These are phyloP conservation scores for Geodia barretti DNA, from an alignment of 37 sponge, comb jelly and placozoan species.

Conservation along the genomic window DNA sequence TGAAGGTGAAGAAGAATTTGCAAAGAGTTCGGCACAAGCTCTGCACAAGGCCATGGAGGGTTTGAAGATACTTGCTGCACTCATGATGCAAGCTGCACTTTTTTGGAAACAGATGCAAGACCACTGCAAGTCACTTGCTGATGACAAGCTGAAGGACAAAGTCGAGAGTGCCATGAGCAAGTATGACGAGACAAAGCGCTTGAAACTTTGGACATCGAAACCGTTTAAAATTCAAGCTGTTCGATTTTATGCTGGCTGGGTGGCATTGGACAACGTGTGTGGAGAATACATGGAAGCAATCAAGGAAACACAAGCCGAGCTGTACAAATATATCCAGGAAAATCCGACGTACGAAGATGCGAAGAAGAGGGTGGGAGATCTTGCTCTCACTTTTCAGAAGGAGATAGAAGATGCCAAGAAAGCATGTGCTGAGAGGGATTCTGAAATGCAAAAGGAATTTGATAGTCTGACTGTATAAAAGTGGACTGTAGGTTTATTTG, in stretches of 20 bases:
- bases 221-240: conserved; percentile 21
- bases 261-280: conserved; percentile 2
- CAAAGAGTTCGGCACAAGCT: conserved; percentile 36
- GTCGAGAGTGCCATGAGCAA: conserved; percentile 40
- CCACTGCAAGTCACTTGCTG: conserved; percentile 48
- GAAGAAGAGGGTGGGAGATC: not conserved
- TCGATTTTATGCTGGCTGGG: conserved; percentile 24
- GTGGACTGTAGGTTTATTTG: too few species aligned
- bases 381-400: not conserved
- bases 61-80: conserved; percentile 53
- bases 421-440: conserved; percentile 25
- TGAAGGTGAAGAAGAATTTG: conserved; percentile 15
- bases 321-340: conserved; percentile 6
- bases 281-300: conserved; percentile 6
- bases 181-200: not conserved
- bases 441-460: conserved; percentile 13
- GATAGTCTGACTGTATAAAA: too few species aligned
- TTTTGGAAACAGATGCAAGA: conserved; percentile 70
- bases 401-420: not conserved
- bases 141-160: conserved; percentile 13
- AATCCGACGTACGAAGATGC: conserved; percentile 5
- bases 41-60: conserved; percentile 58
- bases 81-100: conserved; percentile 64
- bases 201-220: conserved; percentile 20
- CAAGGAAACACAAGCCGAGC: conserved; percentile 12